Percentiles rank a stretch among this genome's conserved stretches.
phyloP scores from a whole-genome alignment of 2,113 vertebrate species.

The Poeciliopsis retropinna region DNA sequence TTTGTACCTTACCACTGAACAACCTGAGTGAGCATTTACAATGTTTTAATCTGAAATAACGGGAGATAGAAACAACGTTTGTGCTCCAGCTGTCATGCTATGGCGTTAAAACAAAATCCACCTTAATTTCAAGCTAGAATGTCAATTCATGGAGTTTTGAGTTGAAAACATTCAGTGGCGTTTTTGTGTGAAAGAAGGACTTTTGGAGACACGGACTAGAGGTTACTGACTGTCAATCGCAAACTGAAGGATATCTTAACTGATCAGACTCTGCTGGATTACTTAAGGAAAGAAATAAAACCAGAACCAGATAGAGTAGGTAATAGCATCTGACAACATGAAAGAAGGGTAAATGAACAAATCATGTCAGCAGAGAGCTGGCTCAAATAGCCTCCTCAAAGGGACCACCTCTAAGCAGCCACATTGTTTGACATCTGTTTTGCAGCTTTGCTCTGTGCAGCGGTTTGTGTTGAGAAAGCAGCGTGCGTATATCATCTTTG shows the following conservation, averaged over 20 bases:
- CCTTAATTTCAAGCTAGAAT: background rate
- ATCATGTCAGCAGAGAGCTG: conserved; percentile 50
- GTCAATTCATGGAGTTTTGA: conserved; percentile 2
- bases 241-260: conserved; percentile 5
- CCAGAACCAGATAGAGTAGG: conserved; percentile 24
- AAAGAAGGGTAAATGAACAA: conserved; percentile 55
- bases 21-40: background rate
- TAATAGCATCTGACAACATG: conserved; percentile 37
- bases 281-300: conserved; percentile 20
- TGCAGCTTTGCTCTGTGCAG: conserved; percentile 69
- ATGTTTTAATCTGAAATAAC: too few species aligned
- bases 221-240: conserved; percentile 6
- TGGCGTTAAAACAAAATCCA: background rate
- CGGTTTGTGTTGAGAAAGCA: conserved; percentile 70
- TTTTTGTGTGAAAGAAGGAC: conserved; percentile 11
- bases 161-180: conserved; percentile 13
- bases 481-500: conserved; percentile 75
- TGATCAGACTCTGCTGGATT: conserved; percentile 21
- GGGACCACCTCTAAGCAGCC: conserved; percentile 60
- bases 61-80: background rate
- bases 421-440: conserved; percentile 75
- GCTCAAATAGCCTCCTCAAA: conserved; percentile 21
- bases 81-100: background rate
- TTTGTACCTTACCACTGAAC: background rate
- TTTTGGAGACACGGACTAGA: background rate